Conservation (phyloP, 2,113 vertebrate genomes). For the Furnarius figulus region DNA sequence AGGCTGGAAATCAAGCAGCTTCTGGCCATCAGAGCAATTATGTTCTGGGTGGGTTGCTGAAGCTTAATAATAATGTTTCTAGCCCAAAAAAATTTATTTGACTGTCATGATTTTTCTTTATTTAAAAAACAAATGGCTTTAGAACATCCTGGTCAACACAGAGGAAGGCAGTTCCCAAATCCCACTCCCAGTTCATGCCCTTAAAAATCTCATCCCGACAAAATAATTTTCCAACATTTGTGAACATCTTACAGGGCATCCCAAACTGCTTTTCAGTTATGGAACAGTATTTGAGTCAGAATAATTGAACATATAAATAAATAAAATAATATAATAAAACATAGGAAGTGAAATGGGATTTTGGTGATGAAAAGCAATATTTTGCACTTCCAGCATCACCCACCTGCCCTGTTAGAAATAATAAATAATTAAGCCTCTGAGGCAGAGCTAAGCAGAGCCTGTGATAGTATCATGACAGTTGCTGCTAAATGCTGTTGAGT, state of each 20-base stretch:
- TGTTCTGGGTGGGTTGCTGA: not conserved
- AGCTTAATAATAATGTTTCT: not conserved
- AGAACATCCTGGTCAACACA: not conserved
- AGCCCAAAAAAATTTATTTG: not conserved
- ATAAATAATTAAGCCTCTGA: conserved; percentile 69
- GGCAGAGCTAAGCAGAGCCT: conserved; percentile 15
- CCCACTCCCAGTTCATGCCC: accelerated
- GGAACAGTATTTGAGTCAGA: conserved; percentile 58
- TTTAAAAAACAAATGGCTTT: not conserved
- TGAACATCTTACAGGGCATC: conserved; percentile 44
- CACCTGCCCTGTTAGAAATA: conserved; percentile 23
- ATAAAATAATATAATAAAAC: conserved; percentile 72
- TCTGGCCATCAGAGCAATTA: not conserved
- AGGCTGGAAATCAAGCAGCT: not conserved
- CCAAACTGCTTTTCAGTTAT: conserved; percentile 53
- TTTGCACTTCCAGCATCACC: conserved; percentile 57
- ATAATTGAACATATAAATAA: conserved; percentile 71
- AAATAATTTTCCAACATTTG: conserved; percentile 28
- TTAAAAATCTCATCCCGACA: not conserved
- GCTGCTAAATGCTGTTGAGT: conserved; percentile 45
- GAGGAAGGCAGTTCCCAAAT: not conserved
- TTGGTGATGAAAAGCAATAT: conserved; percentile 68
- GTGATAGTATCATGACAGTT: conserved; percentile 31
- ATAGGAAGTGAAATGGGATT: conserved; percentile 49
- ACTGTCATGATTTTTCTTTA: not conserved